Base-by-base conservation (phyloP, 2,113 vertebrate species). In the Ailuropoda melanoleuca region DNA sequence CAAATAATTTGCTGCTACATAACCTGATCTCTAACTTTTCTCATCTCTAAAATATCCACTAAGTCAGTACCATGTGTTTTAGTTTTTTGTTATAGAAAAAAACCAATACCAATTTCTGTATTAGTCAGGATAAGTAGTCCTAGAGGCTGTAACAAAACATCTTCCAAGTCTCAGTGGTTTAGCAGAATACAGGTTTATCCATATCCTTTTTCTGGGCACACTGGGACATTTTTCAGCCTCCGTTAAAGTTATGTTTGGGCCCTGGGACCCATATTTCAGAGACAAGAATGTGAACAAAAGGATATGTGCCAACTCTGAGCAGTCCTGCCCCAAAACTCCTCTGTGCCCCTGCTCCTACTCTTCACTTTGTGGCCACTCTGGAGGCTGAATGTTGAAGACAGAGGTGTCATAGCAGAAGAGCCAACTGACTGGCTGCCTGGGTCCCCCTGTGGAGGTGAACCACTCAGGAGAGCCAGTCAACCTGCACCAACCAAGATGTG, bases 271-370 rank as follows among this genome's bases (percentile, higher is more conserved):
- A 64, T 56, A 72, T 80, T 31, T 80, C 58, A 91, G n/a, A 50
- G 23, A 31, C 4, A 82, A 26, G 24, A 87, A 39, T 15, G 8
- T 21, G 14, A 88, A 34, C 34, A 92, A 48, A 86, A 31, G 19
- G 19, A 19, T 21, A 37, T 3, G 17, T 31, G 34, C 34, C 53
- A 5, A 23, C 48, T 58, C 34, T 58, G 58, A n/a, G 34, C 4
- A 80, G 24, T 39, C 8, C 80, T 26, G 8, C 19, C 55, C 18
- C 21, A 9, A 8, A 37, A 9, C 2, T 64, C 46, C 23, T 2
- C 0, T 37, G 50, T 0, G 0, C 11, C 24, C 18, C 15, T 48
- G 31, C 14, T 39, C 43, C 3, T 1, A 1, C 18, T 5, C n/a
- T 34, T 29, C 8, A 11, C 50, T 17, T 3, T 55, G 43, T 18